Evolutionary conservation across 2,797 vertebrate species (phyloP).

Genomic region (Rhinogobio ventralis): DNA sequence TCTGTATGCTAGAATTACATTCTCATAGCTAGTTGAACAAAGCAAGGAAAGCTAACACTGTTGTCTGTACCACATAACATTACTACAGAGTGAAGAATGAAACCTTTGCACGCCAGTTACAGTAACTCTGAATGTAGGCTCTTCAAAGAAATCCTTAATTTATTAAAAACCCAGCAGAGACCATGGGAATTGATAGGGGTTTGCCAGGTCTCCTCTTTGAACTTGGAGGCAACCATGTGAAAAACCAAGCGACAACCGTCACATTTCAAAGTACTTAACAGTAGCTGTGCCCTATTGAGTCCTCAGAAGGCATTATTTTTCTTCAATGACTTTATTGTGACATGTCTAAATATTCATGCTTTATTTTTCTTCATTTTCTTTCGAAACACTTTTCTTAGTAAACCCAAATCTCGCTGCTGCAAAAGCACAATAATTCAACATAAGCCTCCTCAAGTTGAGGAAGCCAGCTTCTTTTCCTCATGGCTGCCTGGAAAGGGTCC

Average conservation of each 20-base stretch:
- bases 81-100: slow-evolving; percentile 71
- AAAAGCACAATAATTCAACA: slow-evolving; percentile 31
- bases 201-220: slow-evolving; percentile 70
- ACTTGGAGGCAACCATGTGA: slow-evolving; percentile 68
- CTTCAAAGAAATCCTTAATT: slow-evolving; percentile 71
- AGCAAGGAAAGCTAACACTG: slow-evolving; percentile 78
- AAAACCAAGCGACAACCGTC: slow-evolving; percentile 68
- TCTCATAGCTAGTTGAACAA: slow-evolving; percentile 78
- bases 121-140: slow-evolving; percentile 66
- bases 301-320: slow-evolving; percentile 66
- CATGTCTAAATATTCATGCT: slow-evolving; percentile 42
- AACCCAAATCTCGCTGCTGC: slow-evolving; percentile 37
- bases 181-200: slow-evolving; percentile 63
- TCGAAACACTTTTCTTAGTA: slow-evolving; percentile 29
- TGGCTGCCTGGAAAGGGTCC: slow-evolving; percentile 42
- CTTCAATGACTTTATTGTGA: slow-evolving; percentile 55
- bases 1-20: slow-evolving; percentile 80
- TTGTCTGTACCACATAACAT: slow-evolving; percentile 66
- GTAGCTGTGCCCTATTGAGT: slow-evolving; percentile 79
- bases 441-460: slow-evolving; percentile 34
- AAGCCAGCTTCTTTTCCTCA: slow-evolving; percentile 39
- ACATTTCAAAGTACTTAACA: slow-evolving; percentile 77
- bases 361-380: slow-evolving; percentile 10
- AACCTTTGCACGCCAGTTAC: slow-evolving; percentile 70
- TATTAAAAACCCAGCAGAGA: slow-evolving; percentile 69